A percentile compares a stretch with the other conserved stretches of the same genome.
These are phyloP conservation scores for Andricus quercusramuli DNA, from an alignment of 2,888 invertebrate species.

Conservation along the genomic window DNA sequence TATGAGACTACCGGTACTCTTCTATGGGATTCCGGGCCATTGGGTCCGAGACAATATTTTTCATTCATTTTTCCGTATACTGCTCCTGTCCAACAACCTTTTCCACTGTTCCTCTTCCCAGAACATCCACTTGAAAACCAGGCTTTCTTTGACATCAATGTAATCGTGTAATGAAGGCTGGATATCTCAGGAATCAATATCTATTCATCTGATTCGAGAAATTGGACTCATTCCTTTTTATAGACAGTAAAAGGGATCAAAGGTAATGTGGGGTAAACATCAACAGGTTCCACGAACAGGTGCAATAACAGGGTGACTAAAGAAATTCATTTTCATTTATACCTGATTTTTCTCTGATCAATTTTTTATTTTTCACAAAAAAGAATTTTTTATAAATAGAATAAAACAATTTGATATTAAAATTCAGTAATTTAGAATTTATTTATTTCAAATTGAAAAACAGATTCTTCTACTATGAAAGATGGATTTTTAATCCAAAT, in stretches of 20 bases:
- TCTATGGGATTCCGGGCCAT: constrained; percentile 63
- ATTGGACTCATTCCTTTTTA: not conserved
- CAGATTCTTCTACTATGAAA: no score
- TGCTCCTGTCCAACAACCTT: not conserved
- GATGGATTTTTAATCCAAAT: no score
- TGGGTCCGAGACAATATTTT: constrained; percentile 70
- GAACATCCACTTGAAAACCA: not conserved
- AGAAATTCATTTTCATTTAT: no score
- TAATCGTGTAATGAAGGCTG: not conserved
- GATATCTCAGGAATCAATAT: not conserved
- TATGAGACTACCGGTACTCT: constrained; percentile 57
- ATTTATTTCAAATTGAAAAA: no score
- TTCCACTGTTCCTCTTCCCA: not conserved
- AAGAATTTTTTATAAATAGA: no score
- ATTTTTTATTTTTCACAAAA: no score
- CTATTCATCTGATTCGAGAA: not conserved
- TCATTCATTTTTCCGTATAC: constrained; percentile 62
- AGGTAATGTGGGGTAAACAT: not conserved
- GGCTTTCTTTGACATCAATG: not conserved
- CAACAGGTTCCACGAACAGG: not conserved
- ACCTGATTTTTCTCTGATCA: no score
- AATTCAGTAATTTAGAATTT: no score
- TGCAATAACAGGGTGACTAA: not conserved
- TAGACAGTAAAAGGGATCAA: not conserved
- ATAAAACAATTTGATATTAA: no score